Conservation (phyloP, 2,113 vertebrate species). For the Siniperca chuatsi region DNA sequence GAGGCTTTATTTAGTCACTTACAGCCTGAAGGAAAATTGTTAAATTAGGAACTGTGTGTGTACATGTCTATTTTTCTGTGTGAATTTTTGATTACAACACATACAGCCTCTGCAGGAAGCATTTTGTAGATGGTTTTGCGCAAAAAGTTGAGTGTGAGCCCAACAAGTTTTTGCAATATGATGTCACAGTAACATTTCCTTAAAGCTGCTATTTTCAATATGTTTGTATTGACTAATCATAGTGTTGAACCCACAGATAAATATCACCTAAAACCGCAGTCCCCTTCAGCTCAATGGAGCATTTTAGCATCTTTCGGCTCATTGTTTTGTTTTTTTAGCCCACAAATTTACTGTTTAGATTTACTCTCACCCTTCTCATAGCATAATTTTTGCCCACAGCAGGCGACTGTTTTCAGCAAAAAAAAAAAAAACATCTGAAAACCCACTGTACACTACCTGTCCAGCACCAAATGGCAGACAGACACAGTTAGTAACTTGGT, state of each 20-base stretch:
- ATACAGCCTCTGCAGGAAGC: background rate
- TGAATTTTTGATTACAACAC: conserved; percentile 23
- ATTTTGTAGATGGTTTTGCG: background rate
- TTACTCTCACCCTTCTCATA: background rate
- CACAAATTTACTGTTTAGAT: background rate
- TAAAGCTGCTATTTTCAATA: background rate
- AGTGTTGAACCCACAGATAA: background rate
- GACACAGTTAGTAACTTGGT: background rate
- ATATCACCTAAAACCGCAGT: background rate
- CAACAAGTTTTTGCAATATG: background rate
- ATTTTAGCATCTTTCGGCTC: background rate
- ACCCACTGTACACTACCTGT: background rate
- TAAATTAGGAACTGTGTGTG: conserved; percentile 53
- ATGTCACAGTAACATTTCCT: background rate
- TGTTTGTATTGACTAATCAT: background rate
- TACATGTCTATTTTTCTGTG: conserved; percentile 18
- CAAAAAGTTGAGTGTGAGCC: background rate
- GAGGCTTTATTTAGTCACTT: conserved; percentile 54
- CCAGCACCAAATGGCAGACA: background rate
- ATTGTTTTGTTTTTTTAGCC: background rate
- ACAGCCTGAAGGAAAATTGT: conserved; percentile 47
- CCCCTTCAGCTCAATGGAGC: background rate
- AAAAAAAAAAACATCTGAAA: no score
- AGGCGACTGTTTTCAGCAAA: background rate
- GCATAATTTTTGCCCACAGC: background rate